Evolutionary conservation across 2,113 vertebrate genomes (phyloP).

Genomic region (Salvator merianae): DNA sequence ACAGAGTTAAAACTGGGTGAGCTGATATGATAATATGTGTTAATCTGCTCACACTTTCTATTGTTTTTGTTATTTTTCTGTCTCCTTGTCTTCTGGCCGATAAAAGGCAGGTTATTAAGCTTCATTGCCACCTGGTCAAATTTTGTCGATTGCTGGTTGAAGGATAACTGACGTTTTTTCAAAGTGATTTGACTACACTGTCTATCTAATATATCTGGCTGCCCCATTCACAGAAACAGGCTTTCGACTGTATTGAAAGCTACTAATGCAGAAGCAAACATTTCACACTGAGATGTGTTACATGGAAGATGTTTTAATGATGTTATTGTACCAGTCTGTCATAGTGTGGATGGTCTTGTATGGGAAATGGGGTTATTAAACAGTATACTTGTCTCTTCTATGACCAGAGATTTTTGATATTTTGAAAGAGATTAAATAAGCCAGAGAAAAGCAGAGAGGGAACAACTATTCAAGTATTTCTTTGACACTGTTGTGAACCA

Average conservation of each 20-base stretch:
- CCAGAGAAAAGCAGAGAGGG: constrained; percentile 1
- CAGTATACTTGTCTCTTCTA: constrained; percentile 61
- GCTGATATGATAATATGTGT: constrained; percentile 19
- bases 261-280: constrained; percentile 56
- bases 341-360: constrained; percentile 46
- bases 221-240: not conserved
- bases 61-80: constrained; percentile 31
- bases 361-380: constrained; percentile 58
- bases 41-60: not conserved
- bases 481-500: constrained; percentile 58
- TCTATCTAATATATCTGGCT: constrained; percentile 23
- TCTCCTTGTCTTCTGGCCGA: constrained; percentile 20
- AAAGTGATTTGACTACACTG: constrained; percentile 19
- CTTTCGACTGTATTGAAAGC: constrained; percentile 44
- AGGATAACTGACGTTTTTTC: too few species aligned
- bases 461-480: constrained; percentile 56
- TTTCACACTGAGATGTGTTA: constrained; percentile 54
- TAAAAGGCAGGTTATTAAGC: constrained; percentile 59
- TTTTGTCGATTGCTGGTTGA: constrained; percentile 46
- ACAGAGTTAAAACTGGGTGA: constrained; percentile 37
- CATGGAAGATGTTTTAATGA: constrained; percentile 63
- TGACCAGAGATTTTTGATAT: constrained; percentile 52
- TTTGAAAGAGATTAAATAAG: constrained; percentile 61
- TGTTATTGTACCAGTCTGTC: constrained; percentile 59
- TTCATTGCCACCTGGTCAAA: constrained; percentile 56